Base-by-base conservation (phyloP, 2,797 vertebrate species). In the Catostomus latipinnis region DNA sequence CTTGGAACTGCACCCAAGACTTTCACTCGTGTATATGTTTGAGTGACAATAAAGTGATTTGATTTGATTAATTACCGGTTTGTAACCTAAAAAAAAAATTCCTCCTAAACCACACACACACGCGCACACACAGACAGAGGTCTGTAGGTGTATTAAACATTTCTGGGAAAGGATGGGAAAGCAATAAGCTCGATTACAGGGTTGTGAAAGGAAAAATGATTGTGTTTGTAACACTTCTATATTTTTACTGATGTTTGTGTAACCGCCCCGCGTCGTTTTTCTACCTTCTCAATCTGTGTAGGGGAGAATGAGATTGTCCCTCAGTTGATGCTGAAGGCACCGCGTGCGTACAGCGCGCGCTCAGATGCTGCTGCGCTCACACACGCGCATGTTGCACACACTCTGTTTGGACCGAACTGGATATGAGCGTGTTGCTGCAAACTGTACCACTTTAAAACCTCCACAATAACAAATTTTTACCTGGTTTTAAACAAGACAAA, bases 331-430 rank as follows among this genome's bases (percentile, higher is more conserved):
- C 66, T 79, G 80, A 79, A 81, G 82, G 78, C 77, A 77, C 54
- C 63, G 74, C 18, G 56, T 74, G 83, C 76, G 83, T 76, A 82
- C 72, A 73, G 70, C 69, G 71, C 76, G 76, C 72, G 50, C 80
- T 79, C 75, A 12, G 69, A 78, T 69, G 60, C 65, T 60, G 66
- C 34, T 34, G 34, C 34, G 34, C 70, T 57, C 60, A 62, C 53
- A 13, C 50, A 63, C 12, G 53, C 54, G 74, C 71, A 7, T n/a
- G 62, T 22, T 61, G 53, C 75, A 46, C 71, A 58, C 49, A 61
- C 2, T 52, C 72, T 16, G 22, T 22, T 11, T 43, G 73, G 74
- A 61, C 54, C 53, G 48, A 61, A 72, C 12, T 61, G 82, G 79
- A 46, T 54, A 76, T 34, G 34, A 65, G 73, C 34, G 62, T 53